Evolutionary conservation across 2,113 vertebrate genomes (phyloP).

Genomic region (Leuciscus idus): DNA sequence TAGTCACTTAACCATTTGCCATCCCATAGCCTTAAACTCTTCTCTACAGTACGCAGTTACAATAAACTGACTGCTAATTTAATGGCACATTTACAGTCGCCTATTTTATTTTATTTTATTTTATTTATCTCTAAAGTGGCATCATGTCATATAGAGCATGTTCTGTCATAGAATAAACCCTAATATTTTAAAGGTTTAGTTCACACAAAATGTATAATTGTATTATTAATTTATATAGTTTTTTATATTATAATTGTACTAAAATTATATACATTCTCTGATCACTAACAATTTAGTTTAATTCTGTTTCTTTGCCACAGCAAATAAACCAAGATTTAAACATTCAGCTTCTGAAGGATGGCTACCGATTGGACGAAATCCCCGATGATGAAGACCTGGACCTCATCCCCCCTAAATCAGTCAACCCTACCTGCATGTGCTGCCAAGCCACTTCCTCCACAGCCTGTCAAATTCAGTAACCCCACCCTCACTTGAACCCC

Average conservation of each 20-base stretch:
- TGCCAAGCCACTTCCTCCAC: slow-evolving; percentile 96
- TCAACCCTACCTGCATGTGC: slow-evolving; percentile 98
- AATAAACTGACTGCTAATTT: background rate
- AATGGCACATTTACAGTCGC: background rate
- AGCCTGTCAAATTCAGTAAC: slow-evolving; percentile 97
- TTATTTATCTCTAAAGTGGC: background rate
- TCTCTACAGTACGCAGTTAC: background rate
- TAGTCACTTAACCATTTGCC: background rate
- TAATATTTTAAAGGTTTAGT: background rate
- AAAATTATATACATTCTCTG: background rate
- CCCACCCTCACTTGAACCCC: background rate
- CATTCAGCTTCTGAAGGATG: slow-evolving; percentile 98
- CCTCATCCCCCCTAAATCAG: slow-evolving; percentile 95
- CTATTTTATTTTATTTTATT: background rate
- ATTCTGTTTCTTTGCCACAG: slow-evolving; percentile 70
- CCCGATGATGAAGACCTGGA: slow-evolving; percentile 97
- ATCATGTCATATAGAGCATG: no score
- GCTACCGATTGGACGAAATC: slow-evolving; percentile 97
- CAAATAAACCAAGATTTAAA: slow-evolving; percentile 99
- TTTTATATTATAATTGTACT: background rate
- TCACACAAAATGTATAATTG: background rate
- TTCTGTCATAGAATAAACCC: no score
- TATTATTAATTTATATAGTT: background rate
- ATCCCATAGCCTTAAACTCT: background rate
- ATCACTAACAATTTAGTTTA: background rate